A percentile compares a stretch with the other conserved stretches of the same genome.
These are phyloP conservation scores for Apamea anceps DNA, from an alignment of 2,888 invertebrate species.

Conservation along the genomic window DNA sequence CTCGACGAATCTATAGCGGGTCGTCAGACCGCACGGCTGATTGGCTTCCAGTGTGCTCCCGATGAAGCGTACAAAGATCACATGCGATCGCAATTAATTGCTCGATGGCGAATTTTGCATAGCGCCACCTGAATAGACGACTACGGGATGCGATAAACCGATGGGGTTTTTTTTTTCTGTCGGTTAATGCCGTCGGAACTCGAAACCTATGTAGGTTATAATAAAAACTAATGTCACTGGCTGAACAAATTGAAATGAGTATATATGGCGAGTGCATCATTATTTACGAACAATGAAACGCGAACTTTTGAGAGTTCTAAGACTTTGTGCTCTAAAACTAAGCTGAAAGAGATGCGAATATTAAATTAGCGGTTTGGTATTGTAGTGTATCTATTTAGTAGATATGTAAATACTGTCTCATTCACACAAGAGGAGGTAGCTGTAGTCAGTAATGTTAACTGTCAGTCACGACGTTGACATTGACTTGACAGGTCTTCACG, in stretches of 20 bases:
- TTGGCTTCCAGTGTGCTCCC: constrained; percentile 53
- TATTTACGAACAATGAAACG: background rate
- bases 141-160: constrained; percentile 20
- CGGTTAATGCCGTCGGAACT: background rate
- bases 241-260: constrained; percentile 25
- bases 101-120: constrained; percentile 50
- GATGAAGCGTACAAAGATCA: constrained; percentile 51
- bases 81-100: constrained; percentile 60
- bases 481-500: background rate
- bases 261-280: constrained; percentile 10
- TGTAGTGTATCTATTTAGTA: background rate
- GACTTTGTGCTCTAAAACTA: background rate
- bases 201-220: background rate
- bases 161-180: constrained; percentile 19
- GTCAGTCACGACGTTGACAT: background rate
- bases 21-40: constrained; percentile 61
- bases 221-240: constrained; percentile 3
- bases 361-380: constrained; percentile 3
- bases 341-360: background rate
- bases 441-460: background rate
- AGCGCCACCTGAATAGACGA: constrained; percentile 8
- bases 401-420: background rate
- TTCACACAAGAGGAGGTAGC: background rate
- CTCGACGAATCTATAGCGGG: constrained; percentile 39
- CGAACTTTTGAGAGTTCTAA: constrained; percentile 2